Evolutionary conservation across 1,140 invertebrate genomes (phyloP).

Genomic region (Aphidius ervi): DNA sequence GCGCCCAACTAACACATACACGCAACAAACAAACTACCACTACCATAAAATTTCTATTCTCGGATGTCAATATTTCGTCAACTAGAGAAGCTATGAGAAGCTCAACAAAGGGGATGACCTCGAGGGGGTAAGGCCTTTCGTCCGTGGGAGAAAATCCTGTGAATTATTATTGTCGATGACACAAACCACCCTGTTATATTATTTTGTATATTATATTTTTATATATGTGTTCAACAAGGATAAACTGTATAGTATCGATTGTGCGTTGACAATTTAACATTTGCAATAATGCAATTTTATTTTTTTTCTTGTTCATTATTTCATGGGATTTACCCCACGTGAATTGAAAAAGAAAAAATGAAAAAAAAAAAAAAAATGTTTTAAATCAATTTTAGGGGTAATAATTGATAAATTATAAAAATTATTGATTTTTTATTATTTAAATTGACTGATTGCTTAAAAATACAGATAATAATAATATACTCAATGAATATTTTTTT

Average conservation of each 20-base stretch:
- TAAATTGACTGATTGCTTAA: too few relatives aligned
- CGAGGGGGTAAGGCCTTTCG: constrained; percentile 6
- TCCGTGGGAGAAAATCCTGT: constrained; percentile 27
- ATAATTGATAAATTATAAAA: too few relatives aligned
- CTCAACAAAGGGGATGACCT: constrained; percentile 32
- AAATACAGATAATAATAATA: too few relatives aligned
- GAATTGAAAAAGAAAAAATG: too few relatives aligned
- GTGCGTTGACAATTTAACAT: background rate
- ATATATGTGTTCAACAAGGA: too few relatives aligned
- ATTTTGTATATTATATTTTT: background rate
- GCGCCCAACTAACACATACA: constrained; percentile 19
- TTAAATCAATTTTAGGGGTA: too few relatives aligned
- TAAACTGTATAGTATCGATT: background rate
- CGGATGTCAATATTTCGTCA: constrained; percentile 51
- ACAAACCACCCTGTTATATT: background rate
- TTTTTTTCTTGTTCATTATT: too few relatives aligned
- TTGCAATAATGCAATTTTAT: background rate
- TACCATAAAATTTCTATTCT: constrained; percentile 44
- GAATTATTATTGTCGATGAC: constrained; percentile 27
- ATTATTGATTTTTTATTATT: too few relatives aligned
- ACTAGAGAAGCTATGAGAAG: constrained; percentile 37
- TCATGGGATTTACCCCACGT: too few relatives aligned
- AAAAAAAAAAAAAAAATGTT: too few relatives aligned
- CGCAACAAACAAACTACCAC: too few relatives aligned
- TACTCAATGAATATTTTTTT: background rate